Evolutionary conservation across 2,113 vertebrate genomes (phyloP).

Genomic region (Amphiprion ocellaris): DNA sequence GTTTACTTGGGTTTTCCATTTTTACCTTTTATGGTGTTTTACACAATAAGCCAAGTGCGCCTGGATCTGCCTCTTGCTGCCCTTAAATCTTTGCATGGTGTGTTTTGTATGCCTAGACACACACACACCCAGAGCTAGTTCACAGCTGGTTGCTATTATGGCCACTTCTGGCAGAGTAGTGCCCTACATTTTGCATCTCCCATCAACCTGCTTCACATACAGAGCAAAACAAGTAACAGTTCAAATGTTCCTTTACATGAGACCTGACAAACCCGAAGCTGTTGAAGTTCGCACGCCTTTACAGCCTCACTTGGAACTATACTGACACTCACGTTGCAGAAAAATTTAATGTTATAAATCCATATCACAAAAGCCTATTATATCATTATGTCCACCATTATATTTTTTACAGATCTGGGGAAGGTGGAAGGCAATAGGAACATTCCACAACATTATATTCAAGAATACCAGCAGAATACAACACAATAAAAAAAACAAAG

Average conservation of each 20-base stretch:
- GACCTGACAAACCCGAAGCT: neutral
- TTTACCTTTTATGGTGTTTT: slow-evolving; percentile 77
- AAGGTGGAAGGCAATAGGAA: neutral
- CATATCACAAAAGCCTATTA: neutral
- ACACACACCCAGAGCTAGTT: slow-evolving; percentile 37
- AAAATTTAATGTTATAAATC: neutral
- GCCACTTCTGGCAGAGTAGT: slow-evolving; percentile 65
- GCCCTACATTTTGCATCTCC: slow-evolving; percentile 67
- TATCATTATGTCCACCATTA: neutral
- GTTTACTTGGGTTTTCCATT: slow-evolving; percentile 45
- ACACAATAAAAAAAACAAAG: neutral
- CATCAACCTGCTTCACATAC: slow-evolving; percentile 64
- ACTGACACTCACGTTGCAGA: neutral
- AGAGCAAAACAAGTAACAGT: slow-evolving; percentile 27
- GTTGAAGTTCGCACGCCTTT: neutral
- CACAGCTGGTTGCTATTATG: slow-evolving; percentile 83
- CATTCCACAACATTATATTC: neutral
- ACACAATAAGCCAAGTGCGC: slow-evolving; percentile 28
- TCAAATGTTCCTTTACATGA: slow-evolving; percentile 22
- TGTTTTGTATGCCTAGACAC: slow-evolving; percentile 29
- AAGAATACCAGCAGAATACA: neutral
- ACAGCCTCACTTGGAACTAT: neutral
- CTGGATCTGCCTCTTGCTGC: slow-evolving; percentile 55
- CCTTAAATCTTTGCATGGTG: slow-evolving; percentile 53
- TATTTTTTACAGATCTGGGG: neutral